Percentiles rank a stretch among this genome's conserved stretches.
Conservation (phyloP, 2,113 vertebrate species). For the Corythaixoides concolor region DNA sequence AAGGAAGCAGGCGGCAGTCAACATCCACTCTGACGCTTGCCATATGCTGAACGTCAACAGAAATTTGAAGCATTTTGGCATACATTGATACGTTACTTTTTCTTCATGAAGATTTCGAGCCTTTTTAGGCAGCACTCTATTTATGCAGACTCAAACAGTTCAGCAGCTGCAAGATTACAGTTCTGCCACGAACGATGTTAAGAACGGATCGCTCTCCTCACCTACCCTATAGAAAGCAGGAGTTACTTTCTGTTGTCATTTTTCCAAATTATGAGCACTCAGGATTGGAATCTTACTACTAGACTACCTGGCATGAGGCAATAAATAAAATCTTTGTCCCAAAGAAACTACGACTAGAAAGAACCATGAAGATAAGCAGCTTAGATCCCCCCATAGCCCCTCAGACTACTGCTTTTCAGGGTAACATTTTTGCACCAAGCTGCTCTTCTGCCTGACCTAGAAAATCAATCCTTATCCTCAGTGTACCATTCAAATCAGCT, state of each 20-base stretch:
- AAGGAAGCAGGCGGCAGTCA: neutral
- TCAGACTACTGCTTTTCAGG: neutral
- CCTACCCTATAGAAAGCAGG: neutral
- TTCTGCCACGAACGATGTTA: neutral
- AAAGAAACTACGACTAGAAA: neutral
- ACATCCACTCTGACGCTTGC: neutral
- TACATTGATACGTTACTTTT: neutral
- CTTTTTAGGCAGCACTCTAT: neutral
- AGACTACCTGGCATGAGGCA: neutral
- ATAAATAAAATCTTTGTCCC: neutral
- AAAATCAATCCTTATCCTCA: conserved; percentile 5
- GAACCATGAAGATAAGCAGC: neutral
- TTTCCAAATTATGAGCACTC: neutral
- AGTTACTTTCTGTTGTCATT: neutral
- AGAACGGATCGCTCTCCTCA: neutral
- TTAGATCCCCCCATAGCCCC: neutral
- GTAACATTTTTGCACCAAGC: neutral
- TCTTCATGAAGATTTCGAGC: neutral
- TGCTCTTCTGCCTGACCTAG: conserved; percentile 34
- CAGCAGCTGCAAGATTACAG: neutral
- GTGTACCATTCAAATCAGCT: neutral
- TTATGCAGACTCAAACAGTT: neutral
- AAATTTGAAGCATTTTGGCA: neutral
- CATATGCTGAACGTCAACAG: neutral
- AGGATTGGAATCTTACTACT: neutral